Conservation (phyloP, 1,140 invertebrate species). For the Ephestia elutella region DNA sequence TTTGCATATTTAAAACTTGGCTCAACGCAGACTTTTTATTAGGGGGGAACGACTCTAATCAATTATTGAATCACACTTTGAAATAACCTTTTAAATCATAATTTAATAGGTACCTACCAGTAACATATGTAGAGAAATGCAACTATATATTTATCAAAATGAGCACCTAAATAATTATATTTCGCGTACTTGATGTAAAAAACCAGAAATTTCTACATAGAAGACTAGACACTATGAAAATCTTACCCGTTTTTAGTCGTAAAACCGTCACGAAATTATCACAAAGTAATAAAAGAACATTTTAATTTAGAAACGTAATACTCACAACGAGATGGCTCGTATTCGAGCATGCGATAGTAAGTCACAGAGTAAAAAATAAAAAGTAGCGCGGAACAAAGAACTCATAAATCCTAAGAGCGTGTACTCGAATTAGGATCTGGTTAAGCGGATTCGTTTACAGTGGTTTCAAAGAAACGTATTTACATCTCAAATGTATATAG, state of each 20-base stretch:
- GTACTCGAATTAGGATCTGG: conserved; percentile 3
- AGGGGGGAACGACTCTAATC: too few relatives aligned
- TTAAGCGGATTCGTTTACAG: conserved; percentile 10
- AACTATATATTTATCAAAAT: too few relatives aligned
- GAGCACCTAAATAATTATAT: too few relatives aligned
- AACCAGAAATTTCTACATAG: too few relatives aligned
- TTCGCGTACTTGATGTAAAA: too few relatives aligned
- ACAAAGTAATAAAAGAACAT: not conserved
- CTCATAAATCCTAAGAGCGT: not conserved
- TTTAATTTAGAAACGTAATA: not conserved
- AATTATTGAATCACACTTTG: too few relatives aligned
- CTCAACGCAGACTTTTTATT: too few relatives aligned
- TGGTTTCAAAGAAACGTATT: conserved; percentile 13
- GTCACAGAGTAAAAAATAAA: not conserved
- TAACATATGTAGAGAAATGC: too few relatives aligned
- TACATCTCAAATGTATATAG: too few relatives aligned
- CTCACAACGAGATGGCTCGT: conserved; percentile 5
- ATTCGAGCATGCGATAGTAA: not conserved
- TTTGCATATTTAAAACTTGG: too few relatives aligned
- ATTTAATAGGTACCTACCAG: too few relatives aligned
- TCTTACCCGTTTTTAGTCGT: not conserved
- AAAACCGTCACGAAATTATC: not conserved
- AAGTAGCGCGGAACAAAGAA: not conserved
- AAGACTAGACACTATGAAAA: not conserved
- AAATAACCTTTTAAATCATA: too few relatives aligned